Evolutionary conservation across 2,113 vertebrate genomes (phyloP).

Genomic region (Burhinus oedicnemus): DNA sequence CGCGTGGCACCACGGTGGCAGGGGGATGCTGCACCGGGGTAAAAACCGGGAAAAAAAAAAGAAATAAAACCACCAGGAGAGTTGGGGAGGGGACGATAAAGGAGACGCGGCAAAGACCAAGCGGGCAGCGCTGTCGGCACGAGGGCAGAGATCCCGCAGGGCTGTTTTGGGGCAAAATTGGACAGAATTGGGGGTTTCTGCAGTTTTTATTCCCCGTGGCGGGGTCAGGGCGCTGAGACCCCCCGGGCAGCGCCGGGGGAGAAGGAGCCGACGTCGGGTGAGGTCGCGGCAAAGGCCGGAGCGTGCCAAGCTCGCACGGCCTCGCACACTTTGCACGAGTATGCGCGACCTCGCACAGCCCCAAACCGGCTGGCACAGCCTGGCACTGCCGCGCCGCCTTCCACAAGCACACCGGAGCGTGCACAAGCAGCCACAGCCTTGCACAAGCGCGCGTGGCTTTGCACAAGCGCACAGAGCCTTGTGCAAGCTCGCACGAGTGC

Average conservation of each 20-base stretch:
- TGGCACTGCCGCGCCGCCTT: background rate
- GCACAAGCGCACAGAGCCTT: too few species aligned
- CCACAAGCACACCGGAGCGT: background rate
- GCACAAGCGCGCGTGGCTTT: too few species aligned
- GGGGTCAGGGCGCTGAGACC: background rate
- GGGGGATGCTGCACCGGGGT: background rate
- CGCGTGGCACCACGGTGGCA: accelerated
- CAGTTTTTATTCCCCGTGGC: accelerated
- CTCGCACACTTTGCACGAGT: background rate
- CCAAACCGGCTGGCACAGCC: accelerated
- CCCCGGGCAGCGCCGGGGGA: background rate
- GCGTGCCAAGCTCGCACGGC: background rate
- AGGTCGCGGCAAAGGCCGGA: background rate
- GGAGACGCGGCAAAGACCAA: background rate
- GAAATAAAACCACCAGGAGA: background rate
- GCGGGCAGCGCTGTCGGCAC: accelerated
- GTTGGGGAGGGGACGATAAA: background rate
- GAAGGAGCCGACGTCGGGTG: background rate
- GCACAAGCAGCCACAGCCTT: background rate
- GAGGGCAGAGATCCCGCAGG: background rate
- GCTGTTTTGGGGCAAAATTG: background rate
- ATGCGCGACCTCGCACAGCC: accelerated
- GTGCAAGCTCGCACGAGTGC: too few species aligned
- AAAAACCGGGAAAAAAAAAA: background rate
- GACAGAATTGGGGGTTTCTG: background rate